Base-by-base conservation (phyloP, 2,888 invertebrate genomes). In the Psylliodes chrysocephalus region DNA sequence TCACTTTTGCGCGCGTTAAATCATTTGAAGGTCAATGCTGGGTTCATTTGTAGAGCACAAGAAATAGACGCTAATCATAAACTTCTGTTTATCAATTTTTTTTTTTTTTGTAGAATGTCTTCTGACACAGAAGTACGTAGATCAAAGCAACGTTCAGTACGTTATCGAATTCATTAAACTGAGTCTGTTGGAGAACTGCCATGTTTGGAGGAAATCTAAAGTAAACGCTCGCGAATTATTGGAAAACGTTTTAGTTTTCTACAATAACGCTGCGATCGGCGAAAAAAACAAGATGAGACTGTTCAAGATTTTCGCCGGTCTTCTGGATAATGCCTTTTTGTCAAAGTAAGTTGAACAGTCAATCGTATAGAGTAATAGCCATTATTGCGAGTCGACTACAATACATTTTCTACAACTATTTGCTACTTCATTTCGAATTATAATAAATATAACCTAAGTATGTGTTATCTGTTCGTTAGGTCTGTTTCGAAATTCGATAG, bases 241-340 rank as follows among this genome's bases (percentile, higher is more conserved):
- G 22, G 72, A 74, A 57, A 71, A 64, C 53, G 63, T 64, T 2
- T 60, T 77, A 5, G 53, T 30, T 22, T 73, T 73, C 38, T 73
- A 72, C 30, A 62, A 70, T 6, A 51, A 60, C 46, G 64, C 60
- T 0, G 61, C 65, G 17, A 57, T 67, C 12, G 55, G 55, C 42
- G 68, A 72, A 25, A 60, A 60, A 5, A 77, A 77, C 1, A 72
- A 83, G 59, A 76, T 77, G 0, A 81, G 81, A 15, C 71, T 86
- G 10, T 82, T 86, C 28, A 66, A 77, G 7, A 75, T 86, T n/a
- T 75, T 87, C 7, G 82, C 83, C 61, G 81, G 82, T 40, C 82
- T 87, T 40, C 80, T 83, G 6, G 78, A 85, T 69, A 77, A 83
- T 42, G 76, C 78, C 1, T 74, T 78, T 15, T 77, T 86, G 15